phyloP scores from a whole-genome alignment of 2,797 vertebrate genomes.

The Hippopotamyrus pictus region DNA sequence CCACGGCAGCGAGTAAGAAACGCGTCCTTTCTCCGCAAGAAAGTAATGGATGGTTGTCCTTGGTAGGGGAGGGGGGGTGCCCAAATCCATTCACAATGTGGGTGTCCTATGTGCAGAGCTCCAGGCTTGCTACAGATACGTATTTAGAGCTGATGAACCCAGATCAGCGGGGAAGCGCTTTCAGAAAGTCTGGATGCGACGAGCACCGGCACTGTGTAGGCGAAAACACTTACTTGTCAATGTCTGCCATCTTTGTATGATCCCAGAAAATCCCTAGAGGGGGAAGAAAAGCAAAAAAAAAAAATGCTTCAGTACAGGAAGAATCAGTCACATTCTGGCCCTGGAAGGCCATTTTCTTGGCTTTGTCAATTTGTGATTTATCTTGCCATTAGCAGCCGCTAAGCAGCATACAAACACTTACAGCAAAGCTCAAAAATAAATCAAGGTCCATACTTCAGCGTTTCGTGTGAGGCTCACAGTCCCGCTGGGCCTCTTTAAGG shows the following conservation, averaged over 20 bases:
- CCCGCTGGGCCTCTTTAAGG: not conserved
- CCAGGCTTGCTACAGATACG: not conserved
- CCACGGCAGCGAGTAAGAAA: not conserved
- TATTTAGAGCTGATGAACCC: not conserved
- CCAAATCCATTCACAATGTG: not conserved
- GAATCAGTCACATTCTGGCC: not conserved
- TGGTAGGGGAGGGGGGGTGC: not conserved
- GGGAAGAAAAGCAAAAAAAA: conserved; percentile 13
- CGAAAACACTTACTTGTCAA: conserved; percentile 86
- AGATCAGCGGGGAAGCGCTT: not conserved
- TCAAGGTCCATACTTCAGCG: not conserved
- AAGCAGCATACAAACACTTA: not conserved
- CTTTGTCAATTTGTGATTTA: not conserved
- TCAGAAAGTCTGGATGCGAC: not conserved
- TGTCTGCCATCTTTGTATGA: conserved; percentile 81
- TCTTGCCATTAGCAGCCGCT: not conserved
- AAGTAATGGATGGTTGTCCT: not conserved
- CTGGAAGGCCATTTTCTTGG: not conserved
- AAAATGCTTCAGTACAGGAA: not conserved
- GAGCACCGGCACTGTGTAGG: not conserved
- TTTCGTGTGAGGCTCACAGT: not conserved
- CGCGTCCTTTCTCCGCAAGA: not conserved
- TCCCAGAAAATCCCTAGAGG: conserved; percentile 57
- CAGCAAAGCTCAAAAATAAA: not conserved
- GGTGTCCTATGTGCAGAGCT: not conserved